Evolutionary conservation across 2,113 vertebrate genomes (phyloP).

Genomic region (Spilogale gracilis): DNA sequence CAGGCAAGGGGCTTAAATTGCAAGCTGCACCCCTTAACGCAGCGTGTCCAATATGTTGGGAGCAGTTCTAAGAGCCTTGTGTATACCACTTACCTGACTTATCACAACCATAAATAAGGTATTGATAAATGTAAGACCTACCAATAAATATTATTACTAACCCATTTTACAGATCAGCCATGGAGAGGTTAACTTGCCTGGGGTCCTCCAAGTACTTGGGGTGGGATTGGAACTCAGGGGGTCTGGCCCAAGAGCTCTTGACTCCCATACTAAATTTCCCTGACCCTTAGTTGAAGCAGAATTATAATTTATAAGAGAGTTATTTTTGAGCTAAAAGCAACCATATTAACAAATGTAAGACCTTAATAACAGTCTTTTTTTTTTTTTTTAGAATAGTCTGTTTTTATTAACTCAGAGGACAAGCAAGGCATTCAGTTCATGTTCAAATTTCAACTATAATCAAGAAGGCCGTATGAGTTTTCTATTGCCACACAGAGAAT

Average conservation of each 20-base stretch:
- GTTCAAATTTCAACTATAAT: background rate
- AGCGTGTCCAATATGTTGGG: background rate
- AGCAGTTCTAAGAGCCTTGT: background rate
- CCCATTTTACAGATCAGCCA: background rate
- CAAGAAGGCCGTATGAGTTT: background rate
- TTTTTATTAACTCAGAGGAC: slow-evolving; percentile 24
- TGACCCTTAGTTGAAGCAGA: background rate
- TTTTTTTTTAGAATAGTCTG: background rate
- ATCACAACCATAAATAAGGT: background rate
- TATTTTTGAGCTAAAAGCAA: slow-evolving; percentile 9
- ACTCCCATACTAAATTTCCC: background rate
- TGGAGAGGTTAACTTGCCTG: background rate
- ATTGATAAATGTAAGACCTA: background rate
- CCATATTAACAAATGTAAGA: background rate
- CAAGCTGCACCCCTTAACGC: background rate
- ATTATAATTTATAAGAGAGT: background rate
- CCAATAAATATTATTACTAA: background rate
- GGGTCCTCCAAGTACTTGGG: background rate
- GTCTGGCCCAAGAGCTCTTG: background rate
- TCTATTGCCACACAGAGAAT: background rate
- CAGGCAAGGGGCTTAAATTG: background rate
- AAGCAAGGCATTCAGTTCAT: background rate
- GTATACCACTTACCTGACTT: background rate
- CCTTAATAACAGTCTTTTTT: background rate
- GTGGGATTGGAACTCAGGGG: background rate